phyloP scores from a whole-genome alignment of 2,888 invertebrate species.

The Watsonalla cultraria region DNA sequence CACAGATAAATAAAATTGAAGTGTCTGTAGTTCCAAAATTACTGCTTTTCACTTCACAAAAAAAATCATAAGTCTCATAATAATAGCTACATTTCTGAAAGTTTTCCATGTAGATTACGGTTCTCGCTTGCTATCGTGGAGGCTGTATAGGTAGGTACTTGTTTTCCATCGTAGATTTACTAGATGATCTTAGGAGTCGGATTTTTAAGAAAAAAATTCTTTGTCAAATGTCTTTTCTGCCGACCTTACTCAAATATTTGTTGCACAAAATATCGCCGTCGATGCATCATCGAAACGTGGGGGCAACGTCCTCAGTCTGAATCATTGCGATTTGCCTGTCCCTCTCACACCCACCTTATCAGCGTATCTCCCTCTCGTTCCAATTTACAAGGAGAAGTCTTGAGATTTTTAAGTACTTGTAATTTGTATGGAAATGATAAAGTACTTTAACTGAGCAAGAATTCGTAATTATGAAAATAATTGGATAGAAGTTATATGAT shows the following conservation, averaged over 20 bases:
- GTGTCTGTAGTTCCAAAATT: too few species aligned
- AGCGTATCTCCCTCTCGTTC: conserved; percentile 21
- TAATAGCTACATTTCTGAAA: too few species aligned
- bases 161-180: too few species aligned
- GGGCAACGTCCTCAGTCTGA: conserved; percentile 46
- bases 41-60: too few species aligned
- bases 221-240: background rate
- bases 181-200: too few species aligned
- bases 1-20: too few species aligned
- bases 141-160: too few species aligned
- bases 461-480: too few species aligned
- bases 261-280: conserved; percentile 9
- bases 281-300: conserved; percentile 55
- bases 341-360: conserved; percentile 35
- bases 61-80: too few species aligned
- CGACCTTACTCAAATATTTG: background rate
- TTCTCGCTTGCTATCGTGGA: too few species aligned
- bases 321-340: conserved; percentile 48
- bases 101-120: too few species aligned
- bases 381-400: conserved; percentile 12
- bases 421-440: background rate
- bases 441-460: background rate
- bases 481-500: too few species aligned
- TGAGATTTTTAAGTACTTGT: conserved; percentile 13
- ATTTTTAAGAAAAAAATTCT: background rate